Conservation (phyloP, 1,140 invertebrate species). For the Bombyx mandarina region DNA sequence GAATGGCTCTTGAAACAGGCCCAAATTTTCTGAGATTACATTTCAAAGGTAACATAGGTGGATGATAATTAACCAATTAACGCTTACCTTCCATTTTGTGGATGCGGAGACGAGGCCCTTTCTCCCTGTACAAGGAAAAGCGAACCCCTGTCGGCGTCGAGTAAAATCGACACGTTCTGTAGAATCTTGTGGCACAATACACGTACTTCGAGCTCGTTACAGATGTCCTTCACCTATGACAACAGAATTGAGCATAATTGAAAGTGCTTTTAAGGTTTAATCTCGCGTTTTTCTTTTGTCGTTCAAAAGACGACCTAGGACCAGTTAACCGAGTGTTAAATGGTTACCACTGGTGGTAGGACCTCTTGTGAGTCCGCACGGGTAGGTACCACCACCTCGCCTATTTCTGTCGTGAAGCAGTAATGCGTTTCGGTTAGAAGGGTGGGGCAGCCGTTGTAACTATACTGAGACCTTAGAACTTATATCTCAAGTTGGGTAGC, state of each 20-base stretch:
- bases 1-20: neutral
- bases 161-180: constrained; percentile 92
- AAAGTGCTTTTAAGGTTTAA: neutral
- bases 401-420: no score
- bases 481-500: no score
- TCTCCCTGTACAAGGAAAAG: constrained; percentile 93
- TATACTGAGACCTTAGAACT: no score
- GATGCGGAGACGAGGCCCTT: constrained; percentile 54
- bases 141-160: constrained; percentile 93
- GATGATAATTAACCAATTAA: neutral
- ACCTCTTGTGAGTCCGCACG: no score
- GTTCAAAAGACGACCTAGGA: no score
- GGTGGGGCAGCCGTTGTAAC: no score
- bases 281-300: constrained; percentile 1
- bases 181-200: constrained; percentile 96
- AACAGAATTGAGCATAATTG: constrained; percentile 16
- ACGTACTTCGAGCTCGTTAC: constrained; percentile 94
- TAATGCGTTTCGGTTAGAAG: no score
- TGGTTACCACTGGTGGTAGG: no score
- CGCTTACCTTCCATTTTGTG: constrained; percentile 63
- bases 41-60: neutral
- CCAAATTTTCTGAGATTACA: neutral
- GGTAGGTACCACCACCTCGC: no score
- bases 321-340: no score
- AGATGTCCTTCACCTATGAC: constrained; percentile 91